These are phyloP conservation scores for Acrobeloides nanus DNA, from an alignment of 2,888 invertebrate genomes.

Conservation along the genomic window DNA sequence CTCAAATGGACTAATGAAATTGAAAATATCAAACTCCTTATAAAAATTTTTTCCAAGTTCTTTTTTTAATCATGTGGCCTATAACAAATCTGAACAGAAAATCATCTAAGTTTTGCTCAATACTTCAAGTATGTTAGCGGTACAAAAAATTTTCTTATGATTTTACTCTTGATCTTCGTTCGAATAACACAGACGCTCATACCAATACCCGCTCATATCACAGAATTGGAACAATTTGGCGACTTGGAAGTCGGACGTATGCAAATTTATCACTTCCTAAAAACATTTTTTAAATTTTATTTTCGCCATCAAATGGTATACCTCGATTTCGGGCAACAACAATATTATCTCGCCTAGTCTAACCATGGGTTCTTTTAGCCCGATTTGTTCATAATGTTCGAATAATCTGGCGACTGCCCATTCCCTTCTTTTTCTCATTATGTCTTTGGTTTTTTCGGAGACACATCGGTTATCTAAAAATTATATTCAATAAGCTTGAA, in stretches of 20 bases:
- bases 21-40: too few species aligned
- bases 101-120: too few species aligned
- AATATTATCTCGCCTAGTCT: slow-evolving; percentile 40
- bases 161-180: too few species aligned
- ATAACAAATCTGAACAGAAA: too few species aligned
- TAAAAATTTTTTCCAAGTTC: too few species aligned
- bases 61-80: too few species aligned
- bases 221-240: slow-evolving; percentile 49
- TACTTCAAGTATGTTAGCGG: too few species aligned
- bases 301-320: slow-evolving; percentile 7
- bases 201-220: slow-evolving; percentile 41
- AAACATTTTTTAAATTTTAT: not conserved
- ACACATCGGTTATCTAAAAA: slow-evolving; percentile 37
- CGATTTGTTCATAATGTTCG: slow-evolving; percentile 27
- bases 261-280: slow-evolving; percentile 10
- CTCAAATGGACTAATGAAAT: too few species aligned
- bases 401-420: slow-evolving; percentile 39
- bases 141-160: too few species aligned
- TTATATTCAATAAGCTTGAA: slow-evolving; percentile 20
- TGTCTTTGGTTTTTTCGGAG: slow-evolving; percentile 18
- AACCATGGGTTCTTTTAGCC: slow-evolving; percentile 27
- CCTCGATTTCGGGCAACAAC: slow-evolving; percentile 44
- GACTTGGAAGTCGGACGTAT: slow-evolving; percentile 47
- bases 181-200: too few species aligned
- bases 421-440: slow-evolving; percentile 31